Evolutionary conservation across 2,888 invertebrate species (phyloP).

Genomic region (Netelia fuscicornis): DNA sequence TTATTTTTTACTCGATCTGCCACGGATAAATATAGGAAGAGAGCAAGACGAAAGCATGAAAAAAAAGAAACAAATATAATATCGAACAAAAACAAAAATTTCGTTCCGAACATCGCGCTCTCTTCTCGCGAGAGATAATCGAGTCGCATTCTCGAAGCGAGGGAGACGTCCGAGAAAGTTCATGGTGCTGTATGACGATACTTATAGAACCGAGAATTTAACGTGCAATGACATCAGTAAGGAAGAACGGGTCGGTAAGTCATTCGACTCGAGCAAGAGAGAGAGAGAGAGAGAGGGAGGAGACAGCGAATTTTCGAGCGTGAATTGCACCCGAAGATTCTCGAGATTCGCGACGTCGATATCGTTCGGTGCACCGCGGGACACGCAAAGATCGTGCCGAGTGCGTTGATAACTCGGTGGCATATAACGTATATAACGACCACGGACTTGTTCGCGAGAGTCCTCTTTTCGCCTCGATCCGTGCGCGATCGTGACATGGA

Average conservation of each 20-base stretch:
- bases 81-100: slow-evolving; percentile 28
- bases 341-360: slow-evolving; percentile 79
- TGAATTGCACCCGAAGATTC: slow-evolving; percentile 77
- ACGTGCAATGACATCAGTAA: slow-evolving; percentile 82
- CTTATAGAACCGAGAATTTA: slow-evolving; percentile 77
- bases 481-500: slow-evolving; percentile 52
- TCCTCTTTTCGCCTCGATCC: slow-evolving; percentile 42
- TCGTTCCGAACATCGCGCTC: slow-evolving; percentile 42
- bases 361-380: slow-evolving; percentile 69
- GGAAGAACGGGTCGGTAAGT: slow-evolving; percentile 79
- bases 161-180: slow-evolving; percentile 51
- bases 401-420: slow-evolving; percentile 43
- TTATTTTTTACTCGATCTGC: background rate
- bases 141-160: slow-evolving; percentile 78
- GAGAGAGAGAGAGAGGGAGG: background rate
- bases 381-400: slow-evolving; percentile 39
- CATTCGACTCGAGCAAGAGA: slow-evolving; percentile 72
- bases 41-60: background rate
- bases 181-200: slow-evolving; percentile 61
- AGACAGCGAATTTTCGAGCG: slow-evolving; percentile 35
- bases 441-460: slow-evolving; percentile 31
- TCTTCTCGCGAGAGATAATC: slow-evolving; percentile 72
- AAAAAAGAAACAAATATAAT: background rate
- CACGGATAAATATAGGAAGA: background rate
- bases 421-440: slow-evolving; percentile 43